Percentiles rank a stretch among this genome's conserved stretches.
Evolutionary conservation across 2,113 vertebrate genomes (phyloP).

Genomic region (Scomber colias): DNA sequence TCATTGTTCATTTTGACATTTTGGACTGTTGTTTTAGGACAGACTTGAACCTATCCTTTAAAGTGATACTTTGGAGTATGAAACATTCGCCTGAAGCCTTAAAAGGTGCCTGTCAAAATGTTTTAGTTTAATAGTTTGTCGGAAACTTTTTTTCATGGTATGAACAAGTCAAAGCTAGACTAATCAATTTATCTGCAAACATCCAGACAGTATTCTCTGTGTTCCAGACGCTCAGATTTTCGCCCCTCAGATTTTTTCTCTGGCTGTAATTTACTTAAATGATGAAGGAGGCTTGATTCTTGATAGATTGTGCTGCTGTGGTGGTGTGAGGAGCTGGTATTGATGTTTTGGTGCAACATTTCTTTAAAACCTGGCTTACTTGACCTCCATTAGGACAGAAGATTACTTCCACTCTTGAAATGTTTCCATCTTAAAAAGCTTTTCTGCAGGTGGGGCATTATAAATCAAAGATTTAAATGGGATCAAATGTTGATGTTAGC

Average conservation of each 20-base stretch:
- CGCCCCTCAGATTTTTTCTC: too few species aligned
- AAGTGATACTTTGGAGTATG: background rate
- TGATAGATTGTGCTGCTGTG: background rate
- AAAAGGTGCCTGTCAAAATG: background rate
- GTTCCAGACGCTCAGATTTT: background rate
- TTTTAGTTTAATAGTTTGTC: too few species aligned
- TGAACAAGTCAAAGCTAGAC: background rate
- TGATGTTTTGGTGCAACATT: too few species aligned
- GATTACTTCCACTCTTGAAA: background rate
- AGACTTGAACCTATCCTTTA: too few species aligned
- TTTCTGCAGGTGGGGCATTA: background rate
- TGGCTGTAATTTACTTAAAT: background rate
- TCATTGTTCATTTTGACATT: too few species aligned
- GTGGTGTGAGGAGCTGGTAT: background rate
- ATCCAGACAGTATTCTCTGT: background rate
- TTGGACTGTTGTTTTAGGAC: too few species aligned
- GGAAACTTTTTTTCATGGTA: background rate
- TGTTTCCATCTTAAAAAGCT: background rate
- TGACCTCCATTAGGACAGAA: background rate
- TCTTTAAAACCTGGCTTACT: too few species aligned
- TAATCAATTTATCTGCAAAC: background rate
- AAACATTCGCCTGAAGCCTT: background rate
- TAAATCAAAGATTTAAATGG: background rate
- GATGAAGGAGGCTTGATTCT: background rate
- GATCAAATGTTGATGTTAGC: background rate